phyloP scores from a whole-genome alignment of 2,888 invertebrate genomes.

The Cantharis lateralis region DNA sequence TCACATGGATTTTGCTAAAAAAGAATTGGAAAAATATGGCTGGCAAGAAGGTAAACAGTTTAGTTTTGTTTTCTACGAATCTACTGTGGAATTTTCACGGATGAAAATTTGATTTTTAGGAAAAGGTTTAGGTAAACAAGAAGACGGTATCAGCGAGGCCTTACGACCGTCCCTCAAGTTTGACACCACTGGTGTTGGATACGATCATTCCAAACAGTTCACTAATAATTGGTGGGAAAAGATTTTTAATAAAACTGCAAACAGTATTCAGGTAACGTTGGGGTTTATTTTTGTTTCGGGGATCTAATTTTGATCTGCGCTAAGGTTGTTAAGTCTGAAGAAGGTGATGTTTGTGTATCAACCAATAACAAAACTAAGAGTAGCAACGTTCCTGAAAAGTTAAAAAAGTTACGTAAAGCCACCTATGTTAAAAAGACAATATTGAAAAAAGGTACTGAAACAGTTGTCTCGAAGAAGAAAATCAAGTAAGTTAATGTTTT shows the following conservation, averaged over 20 bases:
- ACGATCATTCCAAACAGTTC: slow-evolving; percentile 73
- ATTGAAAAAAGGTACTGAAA: not conserved
- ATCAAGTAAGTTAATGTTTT: not conserved
- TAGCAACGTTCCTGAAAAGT: not conserved
- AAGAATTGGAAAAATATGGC: slow-evolving; percentile 75
- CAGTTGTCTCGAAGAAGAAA: not conserved
- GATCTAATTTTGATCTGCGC: not conserved
- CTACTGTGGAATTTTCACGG: not conserved
- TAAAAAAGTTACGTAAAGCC: not conserved
- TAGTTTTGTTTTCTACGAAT: not conserved
- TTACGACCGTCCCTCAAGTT: slow-evolving; percentile 81
- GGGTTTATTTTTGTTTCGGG: not conserved
- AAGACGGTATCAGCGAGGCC: slow-evolving; percentile 76
- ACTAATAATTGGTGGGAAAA: slow-evolving; percentile 87
- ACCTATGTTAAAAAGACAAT: not conserved
- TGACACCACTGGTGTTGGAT: slow-evolving; percentile 78
- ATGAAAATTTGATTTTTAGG: slow-evolving; percentile 58
- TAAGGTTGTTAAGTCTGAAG: not conserved
- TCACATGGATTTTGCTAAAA: slow-evolving; percentile 71
- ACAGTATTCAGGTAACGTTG: slow-evolving; percentile 60
- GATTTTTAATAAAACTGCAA: slow-evolving; percentile 74
- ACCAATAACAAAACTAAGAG: not conserved
- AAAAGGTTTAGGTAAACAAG: slow-evolving; percentile 81
- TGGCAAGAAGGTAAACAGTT: slow-evolving; percentile 68
- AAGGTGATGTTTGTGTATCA: not conserved